phyloP scores from a whole-genome alignment of 2,797 vertebrate species.

The Sphaeramia orbicularis region DNA sequence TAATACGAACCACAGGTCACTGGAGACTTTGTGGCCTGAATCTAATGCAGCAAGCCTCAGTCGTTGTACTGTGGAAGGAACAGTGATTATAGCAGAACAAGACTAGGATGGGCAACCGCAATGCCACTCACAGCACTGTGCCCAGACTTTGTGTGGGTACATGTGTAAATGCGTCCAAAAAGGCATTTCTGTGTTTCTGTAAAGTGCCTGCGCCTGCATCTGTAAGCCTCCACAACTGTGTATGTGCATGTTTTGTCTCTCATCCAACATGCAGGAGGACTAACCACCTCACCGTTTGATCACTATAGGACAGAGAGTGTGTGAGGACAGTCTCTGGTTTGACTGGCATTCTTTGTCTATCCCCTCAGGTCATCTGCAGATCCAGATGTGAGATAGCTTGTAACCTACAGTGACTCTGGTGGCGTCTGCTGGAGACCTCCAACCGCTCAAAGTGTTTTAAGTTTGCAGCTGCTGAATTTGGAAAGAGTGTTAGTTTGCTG shows the following conservation, averaged over 20 bases:
- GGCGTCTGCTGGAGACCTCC: slow-evolving; percentile 56
- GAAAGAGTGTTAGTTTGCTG: slow-evolving; percentile 45
- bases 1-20: slow-evolving; percentile 70
- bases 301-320: slow-evolving; percentile 6
- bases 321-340: slow-evolving; percentile 47
- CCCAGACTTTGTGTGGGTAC: slow-evolving; percentile 40
- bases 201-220: slow-evolving; percentile 8
- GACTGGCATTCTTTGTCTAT: slow-evolving; percentile 42
- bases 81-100: slow-evolving; percentile 50
- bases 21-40: slow-evolving; percentile 58
- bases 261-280: slow-evolving; percentile 19
- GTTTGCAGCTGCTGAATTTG: slow-evolving; percentile 66
- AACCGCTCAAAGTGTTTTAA: slow-evolving; percentile 52
- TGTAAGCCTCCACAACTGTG: slow-evolving; percentile 17
- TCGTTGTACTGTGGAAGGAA: slow-evolving; percentile 42
- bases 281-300: slow-evolving; percentile 44
- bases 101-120: slow-evolving; percentile 61
- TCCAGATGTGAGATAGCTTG: slow-evolving; percentile 72
- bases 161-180: slow-evolving; percentile 12
- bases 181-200: slow-evolving; percentile 14
- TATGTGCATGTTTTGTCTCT: slow-evolving; percentile 28
- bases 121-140: slow-evolving; percentile 54
- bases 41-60: slow-evolving; percentile 52
- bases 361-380: slow-evolving; percentile 63
- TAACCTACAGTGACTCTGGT: slow-evolving; percentile 57